Conservation (phyloP, 2,888 invertebrate species). For the Zaprionus obscuricornis region DNA sequence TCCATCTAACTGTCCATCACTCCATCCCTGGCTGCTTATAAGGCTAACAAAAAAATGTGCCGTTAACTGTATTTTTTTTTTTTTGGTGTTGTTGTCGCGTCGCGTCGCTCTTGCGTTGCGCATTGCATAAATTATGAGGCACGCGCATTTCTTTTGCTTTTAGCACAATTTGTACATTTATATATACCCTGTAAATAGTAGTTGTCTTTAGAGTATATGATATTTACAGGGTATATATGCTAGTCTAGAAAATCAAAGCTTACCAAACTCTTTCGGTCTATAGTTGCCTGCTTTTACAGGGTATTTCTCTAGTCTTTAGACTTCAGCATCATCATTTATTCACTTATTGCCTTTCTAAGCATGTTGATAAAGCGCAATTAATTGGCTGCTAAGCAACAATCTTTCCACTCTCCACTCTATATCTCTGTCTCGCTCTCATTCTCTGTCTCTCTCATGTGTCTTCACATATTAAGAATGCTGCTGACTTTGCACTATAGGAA, state of each 20-base stretch:
- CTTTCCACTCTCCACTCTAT: neutral
- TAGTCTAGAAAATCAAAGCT: neutral
- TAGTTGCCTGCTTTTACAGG: slow-evolving; percentile 10
- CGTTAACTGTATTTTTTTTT: slow-evolving; percentile 45
- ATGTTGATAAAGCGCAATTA: slow-evolving; percentile 37
- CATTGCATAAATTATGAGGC: too few species aligned
- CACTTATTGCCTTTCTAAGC: slow-evolving; percentile 5
- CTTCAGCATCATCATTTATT: neutral
- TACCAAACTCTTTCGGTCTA: too few species aligned
- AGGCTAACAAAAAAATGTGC: slow-evolving; percentile 44
- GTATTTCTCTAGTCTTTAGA: slow-evolving; percentile 4
- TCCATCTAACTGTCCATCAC: too few species aligned
- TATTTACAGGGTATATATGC: too few species aligned
- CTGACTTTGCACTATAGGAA: too few species aligned
- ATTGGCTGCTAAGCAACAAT: too few species aligned
- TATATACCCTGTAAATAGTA: too few species aligned
- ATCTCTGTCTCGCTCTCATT: too few species aligned
- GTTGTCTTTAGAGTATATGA: too few species aligned
- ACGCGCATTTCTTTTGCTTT: too few species aligned
- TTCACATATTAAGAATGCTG: slow-evolving; percentile 25
- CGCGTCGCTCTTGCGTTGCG: neutral
- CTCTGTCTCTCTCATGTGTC: too few species aligned
- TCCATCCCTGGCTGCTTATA: neutral
- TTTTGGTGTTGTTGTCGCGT: slow-evolving; percentile 26
- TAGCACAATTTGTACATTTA: too few species aligned